Base-by-base conservation (phyloP, 2,113 vertebrate genomes). In the Bos javanicus region DNA sequence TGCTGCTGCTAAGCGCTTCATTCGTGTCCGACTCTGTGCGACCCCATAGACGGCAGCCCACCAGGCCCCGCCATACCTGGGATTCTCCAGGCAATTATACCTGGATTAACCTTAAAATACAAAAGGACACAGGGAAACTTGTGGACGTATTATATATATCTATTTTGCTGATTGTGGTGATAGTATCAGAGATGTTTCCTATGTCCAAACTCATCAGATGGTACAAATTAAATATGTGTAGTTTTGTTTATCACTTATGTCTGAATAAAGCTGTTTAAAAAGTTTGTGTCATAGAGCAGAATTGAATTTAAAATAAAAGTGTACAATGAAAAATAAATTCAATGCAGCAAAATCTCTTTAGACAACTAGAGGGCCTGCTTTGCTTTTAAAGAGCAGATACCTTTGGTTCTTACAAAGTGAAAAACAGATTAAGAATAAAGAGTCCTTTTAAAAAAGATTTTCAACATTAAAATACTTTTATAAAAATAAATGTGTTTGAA, bases 321-420 rank as follows among this genome's bases (percentile, higher is more conserved):
- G 7, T 64, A 9, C 9, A 76, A 84, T 78, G 21, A 91, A 95
- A 95, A 94, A 83, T 86, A 23, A 36, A 60, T 33, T 96, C 56
- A 54, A 23, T 39, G 54, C 17, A 95, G 83, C 25, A 95, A 78
- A 86, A 64, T 91, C 67, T 64, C 60, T 90, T 95, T 60, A 97
- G 54, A 86, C 83, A 90, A 83, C 54, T 67, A 86, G 59, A 83
- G 26, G 93, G 60, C 56, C 80, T 94, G 50, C 54, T 94, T 92
- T 74, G 17, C 56, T 90, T 96, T 96, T 13, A 90, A 94, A 96
- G 33, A 84, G 4, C 16, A 93, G 33, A 19, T 71, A 59, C 7
- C 46, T 67, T 84, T 46, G 6, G 5, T 59, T 52, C 26, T 80
- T 86, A 82, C 6, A 64, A 78, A 91, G n/a, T 86, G 17, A 88